Conservation (phyloP, 2,888 invertebrate species). For the Caenorhabditis zanzibari region DNA sequence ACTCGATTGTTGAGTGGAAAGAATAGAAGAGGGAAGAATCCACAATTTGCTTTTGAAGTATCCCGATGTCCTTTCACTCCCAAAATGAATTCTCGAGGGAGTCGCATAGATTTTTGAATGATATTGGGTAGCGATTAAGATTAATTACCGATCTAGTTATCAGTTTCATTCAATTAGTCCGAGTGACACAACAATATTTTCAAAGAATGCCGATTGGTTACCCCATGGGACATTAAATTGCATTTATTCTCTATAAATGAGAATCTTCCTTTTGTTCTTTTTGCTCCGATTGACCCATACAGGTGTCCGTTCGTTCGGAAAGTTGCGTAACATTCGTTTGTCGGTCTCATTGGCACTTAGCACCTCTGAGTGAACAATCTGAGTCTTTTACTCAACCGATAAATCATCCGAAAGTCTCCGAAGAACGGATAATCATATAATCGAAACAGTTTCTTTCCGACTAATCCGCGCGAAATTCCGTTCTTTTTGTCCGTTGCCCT, state of each 20-base stretch:
- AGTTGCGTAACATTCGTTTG: slow-evolving; percentile 52
- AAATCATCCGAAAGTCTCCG: slow-evolving; percentile 31
- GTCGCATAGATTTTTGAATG: slow-evolving; percentile 40
- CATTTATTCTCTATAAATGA: background rate
- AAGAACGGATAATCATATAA: slow-evolving; percentile 59
- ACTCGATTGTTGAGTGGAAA: slow-evolving; percentile 63
- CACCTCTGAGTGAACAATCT: slow-evolving; percentile 28
- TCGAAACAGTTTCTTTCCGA: slow-evolving; percentile 37
- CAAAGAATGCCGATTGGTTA: slow-evolving; percentile 31
- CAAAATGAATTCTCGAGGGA: slow-evolving; percentile 17
- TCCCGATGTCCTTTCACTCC: slow-evolving; percentile 6
- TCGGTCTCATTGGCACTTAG: slow-evolving; percentile 46
- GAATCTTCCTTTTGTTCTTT: slow-evolving; percentile 22
- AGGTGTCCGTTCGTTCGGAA: slow-evolving; percentile 31
- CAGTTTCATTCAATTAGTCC: slow-evolving; percentile 22
- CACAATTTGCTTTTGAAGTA: slow-evolving; percentile 52
- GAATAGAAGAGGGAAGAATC: slow-evolving; percentile 15
- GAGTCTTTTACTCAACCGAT: slow-evolving; percentile 9
- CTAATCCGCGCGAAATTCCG: slow-evolving; percentile 63
- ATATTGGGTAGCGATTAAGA: slow-evolving; percentile 37
- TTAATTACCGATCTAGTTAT: slow-evolving; percentile 54
- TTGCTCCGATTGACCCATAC: slow-evolving; percentile 3
- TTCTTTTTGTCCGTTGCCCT: slow-evolving; percentile 49
- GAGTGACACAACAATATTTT: slow-evolving; percentile 21
- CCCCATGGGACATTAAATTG: slow-evolving; percentile 14